Evolutionary conservation across 2,888 invertebrate species (phyloP), one percentile per base, ranked within the genome.

Genomic region (Drosophila prostipennis): DNA sequence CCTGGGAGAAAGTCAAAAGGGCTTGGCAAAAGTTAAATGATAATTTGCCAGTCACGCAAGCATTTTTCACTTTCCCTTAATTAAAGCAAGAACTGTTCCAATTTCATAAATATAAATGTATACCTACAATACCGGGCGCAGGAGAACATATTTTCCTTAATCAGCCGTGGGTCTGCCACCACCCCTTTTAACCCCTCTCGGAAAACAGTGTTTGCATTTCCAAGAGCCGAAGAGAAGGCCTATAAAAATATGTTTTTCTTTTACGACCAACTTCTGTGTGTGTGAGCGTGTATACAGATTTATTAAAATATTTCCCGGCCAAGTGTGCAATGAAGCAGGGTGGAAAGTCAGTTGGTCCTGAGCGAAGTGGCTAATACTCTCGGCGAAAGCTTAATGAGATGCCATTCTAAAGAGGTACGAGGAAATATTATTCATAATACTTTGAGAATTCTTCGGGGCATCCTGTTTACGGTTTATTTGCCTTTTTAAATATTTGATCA

Each of bases 301-400:
- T 80, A 83, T 80, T 72, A 74, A 83, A 83, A 72, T 58, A 80
- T 80, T 72, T 68, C 51, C 16, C 51, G 43, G 45, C 58, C 53
- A 54, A 52, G 54, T 43, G 36, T 51, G 52, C 45, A 51, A 43
- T 58, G 32, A 63, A 60, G 49, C 48, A 34, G 36, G 14, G 6
- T 23, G 11, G 14, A 65, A 61, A 68, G 26, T 26, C 26, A n/a
- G 29, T 57, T 23, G 19, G 39, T 11, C 8, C 36, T 39, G 16
- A 48, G 10, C 53, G 74, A 78, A 80, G 32, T 42, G 42, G 37
- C 36, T 42, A 67, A 67, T 68, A 59, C 67, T n/a, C 70, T 76
- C 11, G 42, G 23, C 29, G 37, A 37, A n/a, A 19, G 36, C n/a
- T 37, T 45, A 58, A 26, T 43, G 16, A 29, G 26, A 19, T 37